These are phyloP conservation scores for Drosophila dives DNA, from an alignment of 2,888 invertebrate species.

Conservation along the genomic window DNA sequence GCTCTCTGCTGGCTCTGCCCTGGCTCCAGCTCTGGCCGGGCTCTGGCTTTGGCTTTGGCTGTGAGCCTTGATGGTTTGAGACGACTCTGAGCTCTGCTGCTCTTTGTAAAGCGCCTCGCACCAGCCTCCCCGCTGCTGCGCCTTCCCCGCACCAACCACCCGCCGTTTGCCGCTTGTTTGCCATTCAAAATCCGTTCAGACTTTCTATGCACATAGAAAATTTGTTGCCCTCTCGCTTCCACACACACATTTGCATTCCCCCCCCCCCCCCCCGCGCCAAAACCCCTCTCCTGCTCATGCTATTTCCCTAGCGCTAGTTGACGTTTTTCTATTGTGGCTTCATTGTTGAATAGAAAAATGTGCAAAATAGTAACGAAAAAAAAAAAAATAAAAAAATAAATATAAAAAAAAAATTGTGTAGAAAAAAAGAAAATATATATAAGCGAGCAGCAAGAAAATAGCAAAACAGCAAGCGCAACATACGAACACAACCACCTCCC, in stretches of 20 bases:
- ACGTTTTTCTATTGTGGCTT: constrained; percentile 81
- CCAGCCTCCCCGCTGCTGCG: neutral
- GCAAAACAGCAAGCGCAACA: constrained; percentile 64
- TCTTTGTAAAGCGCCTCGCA: constrained; percentile 51
- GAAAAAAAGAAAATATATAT: constrained; percentile 10
- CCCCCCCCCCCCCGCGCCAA: neutral
- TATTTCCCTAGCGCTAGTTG: constrained; percentile 70
- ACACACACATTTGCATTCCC: constrained; percentile 32
- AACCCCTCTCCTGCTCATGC: constrained; percentile 9
- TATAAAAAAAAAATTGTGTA: constrained; percentile 20
- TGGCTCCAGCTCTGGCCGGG: constrained; percentile 28
- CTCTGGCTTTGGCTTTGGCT: constrained; percentile 14
- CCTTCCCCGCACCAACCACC: neutral
- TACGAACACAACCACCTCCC: neutral
- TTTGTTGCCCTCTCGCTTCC: constrained; percentile 65
- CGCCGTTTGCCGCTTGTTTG: constrained; percentile 70
- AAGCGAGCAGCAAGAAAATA: constrained; percentile 57
- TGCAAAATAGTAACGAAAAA: constrained; percentile 78
- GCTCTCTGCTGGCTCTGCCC: constrained; percentile 13
- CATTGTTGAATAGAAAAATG: constrained; percentile 81
- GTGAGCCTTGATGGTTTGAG: neutral
- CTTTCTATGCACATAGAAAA: constrained; percentile 76
- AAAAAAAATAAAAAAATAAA: constrained; percentile 19
- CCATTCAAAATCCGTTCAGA: constrained; percentile 82
- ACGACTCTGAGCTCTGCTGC: constrained; percentile 31